A percentile compares a stretch with the other conserved stretches of the same genome.
Conservation (phyloP, 2,113 vertebrate genomes). For the human region DNA sequence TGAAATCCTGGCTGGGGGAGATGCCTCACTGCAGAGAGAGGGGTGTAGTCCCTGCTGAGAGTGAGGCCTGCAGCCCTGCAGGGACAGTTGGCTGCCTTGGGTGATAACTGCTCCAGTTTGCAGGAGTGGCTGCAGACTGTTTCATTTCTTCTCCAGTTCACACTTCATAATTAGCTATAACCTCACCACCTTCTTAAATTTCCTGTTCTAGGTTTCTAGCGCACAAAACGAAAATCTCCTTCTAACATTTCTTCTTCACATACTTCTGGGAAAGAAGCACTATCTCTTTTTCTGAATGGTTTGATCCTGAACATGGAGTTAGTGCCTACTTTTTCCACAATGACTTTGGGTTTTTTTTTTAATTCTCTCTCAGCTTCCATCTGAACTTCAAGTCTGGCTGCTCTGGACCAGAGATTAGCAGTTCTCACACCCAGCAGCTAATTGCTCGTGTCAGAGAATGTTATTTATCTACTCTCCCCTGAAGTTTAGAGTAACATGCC, state of each 20-base stretch:
- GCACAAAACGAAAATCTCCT: background rate
- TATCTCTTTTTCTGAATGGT: background rate
- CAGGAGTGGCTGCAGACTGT: background rate
- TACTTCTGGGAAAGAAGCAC: background rate
- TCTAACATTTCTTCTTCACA: background rate
- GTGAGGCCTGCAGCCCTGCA: background rate
- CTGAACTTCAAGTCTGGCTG: slow-evolving; percentile 41
- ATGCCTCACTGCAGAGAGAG: background rate
- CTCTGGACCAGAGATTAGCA: background rate
- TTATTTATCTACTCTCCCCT: slow-evolving; percentile 12
- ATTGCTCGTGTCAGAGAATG: background rate
- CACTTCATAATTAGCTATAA: background rate
- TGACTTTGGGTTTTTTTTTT: slow-evolving; percentile 9
- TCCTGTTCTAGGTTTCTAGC: background rate
- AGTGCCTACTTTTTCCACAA: background rate
- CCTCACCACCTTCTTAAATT: background rate
- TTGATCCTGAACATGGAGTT: background rate
- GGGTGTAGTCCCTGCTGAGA: background rate
- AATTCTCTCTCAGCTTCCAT: background rate
- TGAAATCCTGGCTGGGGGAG: background rate
- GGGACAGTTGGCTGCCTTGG: background rate
- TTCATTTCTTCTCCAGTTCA: background rate
- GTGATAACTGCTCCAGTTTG: background rate
- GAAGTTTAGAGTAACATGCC: background rate
- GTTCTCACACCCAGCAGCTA: background rate